Conservation (phyloP, 2,113 vertebrate genomes). For the Gobius niger region DNA sequence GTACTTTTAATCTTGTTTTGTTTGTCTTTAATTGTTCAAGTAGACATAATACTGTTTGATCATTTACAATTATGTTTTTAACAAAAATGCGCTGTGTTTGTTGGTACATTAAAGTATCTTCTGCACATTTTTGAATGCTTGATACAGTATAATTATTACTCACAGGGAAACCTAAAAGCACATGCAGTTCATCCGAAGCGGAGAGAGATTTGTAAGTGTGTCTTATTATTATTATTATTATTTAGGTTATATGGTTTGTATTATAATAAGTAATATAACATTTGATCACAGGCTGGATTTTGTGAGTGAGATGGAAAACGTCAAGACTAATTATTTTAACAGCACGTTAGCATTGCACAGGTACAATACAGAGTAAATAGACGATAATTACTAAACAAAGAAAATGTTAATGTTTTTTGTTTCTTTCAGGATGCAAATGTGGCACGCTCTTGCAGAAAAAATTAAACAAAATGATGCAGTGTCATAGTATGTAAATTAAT, state of each 20-base stretch:
- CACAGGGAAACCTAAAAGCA: constrained; percentile 60
- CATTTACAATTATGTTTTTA: not conserved
- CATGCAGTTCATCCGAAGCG: constrained; percentile 58
- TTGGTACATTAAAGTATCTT: not conserved
- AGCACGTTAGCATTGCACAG: constrained; percentile 74
- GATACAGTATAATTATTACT: too few species aligned
- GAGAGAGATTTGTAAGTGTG: constrained; percentile 71
- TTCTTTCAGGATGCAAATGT: constrained; percentile 77
- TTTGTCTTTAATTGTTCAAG: not conserved
- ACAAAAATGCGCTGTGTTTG: not conserved
- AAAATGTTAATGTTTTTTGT: not conserved
- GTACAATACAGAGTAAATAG: constrained; percentile 37
- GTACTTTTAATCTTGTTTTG: constrained; percentile 37
- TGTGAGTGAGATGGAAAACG: constrained; percentile 65
- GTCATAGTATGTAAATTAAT: constrained; percentile 59
- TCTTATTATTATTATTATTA: not conserved
- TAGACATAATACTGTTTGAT: not conserved
- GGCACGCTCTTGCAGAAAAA: constrained; percentile 70
- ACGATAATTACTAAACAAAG: not conserved
- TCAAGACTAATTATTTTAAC: constrained; percentile 70
- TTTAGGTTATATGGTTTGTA: not conserved
- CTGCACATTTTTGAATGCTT: too few species aligned
- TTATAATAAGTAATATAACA: not conserved
- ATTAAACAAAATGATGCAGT: constrained; percentile 61
- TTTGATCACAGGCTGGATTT: constrained; percentile 64